These are phyloP conservation scores for Napeogenes inachia DNA, from an alignment of 2,888 invertebrate species.

Conservation along the genomic window DNA sequence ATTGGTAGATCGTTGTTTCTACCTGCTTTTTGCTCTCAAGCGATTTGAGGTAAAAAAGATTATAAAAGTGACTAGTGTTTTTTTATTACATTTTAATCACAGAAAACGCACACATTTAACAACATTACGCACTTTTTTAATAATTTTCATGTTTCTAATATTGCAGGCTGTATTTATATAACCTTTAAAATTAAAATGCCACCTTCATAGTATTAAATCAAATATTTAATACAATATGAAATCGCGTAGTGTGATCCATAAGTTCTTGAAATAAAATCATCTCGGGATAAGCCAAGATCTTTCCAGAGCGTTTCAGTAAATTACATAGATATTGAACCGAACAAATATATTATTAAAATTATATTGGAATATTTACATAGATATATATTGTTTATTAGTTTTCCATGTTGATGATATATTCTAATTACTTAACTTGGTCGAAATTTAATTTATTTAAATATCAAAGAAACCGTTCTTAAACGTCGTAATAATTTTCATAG, in stretches of 20 bases:
- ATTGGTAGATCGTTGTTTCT: background rate
- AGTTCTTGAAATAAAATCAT: conserved; percentile 37
- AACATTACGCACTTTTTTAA: too few relatives aligned
- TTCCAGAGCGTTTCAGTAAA: conserved; percentile 47
- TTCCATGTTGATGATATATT: too few relatives aligned
- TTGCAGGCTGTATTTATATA: too few relatives aligned
- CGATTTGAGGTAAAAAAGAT: too few relatives aligned
- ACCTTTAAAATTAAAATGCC: too few relatives aligned
- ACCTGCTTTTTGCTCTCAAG: background rate
- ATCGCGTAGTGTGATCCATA: conserved; percentile 40
- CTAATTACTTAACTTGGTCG: too few relatives aligned
- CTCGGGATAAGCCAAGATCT: conserved; percentile 53
- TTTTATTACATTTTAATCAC: background rate
- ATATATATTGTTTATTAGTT: too few relatives aligned
- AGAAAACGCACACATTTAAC: background rate
- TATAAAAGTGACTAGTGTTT: background rate
- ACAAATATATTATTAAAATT: conserved; percentile 17
- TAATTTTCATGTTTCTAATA: too few relatives aligned
- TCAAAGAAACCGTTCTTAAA: too few relatives aligned
- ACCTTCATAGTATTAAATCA: too few relatives aligned
- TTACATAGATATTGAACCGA: conserved; percentile 44
- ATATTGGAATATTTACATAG: background rate
- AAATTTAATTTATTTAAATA: too few relatives aligned
- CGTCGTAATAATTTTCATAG: too few relatives aligned
- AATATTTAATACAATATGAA: conserved; percentile 19